phyloP scores from a whole-genome alignment of 2,797 vertebrate species.

The Pagetopsis macropterus region DNA sequence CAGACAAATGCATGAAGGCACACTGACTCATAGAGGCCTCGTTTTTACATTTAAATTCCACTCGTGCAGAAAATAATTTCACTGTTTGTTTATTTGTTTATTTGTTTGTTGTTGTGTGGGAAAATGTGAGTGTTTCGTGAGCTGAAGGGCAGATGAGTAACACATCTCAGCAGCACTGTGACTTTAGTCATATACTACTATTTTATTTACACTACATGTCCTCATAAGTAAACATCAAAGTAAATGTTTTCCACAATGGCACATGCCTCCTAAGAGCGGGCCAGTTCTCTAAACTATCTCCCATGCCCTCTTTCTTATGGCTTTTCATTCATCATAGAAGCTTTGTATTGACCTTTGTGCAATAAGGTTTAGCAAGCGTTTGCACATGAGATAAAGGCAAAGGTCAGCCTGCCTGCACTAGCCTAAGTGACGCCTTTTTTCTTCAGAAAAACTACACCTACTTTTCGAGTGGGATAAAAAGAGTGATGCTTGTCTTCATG shows the following conservation, averaged over 20 bases:
- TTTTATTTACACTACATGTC: conserved; percentile 29
- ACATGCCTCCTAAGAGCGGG: not conserved
- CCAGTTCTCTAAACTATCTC: not conserved
- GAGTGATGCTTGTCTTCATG: not conserved
- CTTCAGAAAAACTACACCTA: not conserved
- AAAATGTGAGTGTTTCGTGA: conserved; percentile 10
- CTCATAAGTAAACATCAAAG: conserved; percentile 6
- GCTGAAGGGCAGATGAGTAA: conserved; percentile 43
- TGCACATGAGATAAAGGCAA: conserved; percentile 40
- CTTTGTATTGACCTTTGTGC: conserved; percentile 28
- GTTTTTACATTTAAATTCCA: conserved; percentile 16
- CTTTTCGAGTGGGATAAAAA: not conserved
- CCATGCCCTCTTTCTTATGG: not conserved
- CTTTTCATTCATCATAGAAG: conserved; percentile 28
- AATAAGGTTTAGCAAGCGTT: conserved; percentile 34
- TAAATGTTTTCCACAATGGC: not conserved
- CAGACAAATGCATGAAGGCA: not conserved
- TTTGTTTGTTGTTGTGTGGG: conserved; percentile 26
- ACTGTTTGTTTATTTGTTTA: conserved; percentile 15
- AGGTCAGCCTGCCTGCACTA: conserved; percentile 19
- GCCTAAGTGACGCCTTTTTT: not conserved
- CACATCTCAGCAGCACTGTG: conserved; percentile 22
- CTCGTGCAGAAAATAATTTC: conserved; percentile 17
- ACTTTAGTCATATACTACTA: conserved; percentile 19
- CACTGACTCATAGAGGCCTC: not conserved